Evolutionary conservation across 30 jellyfish, hydroid and myxozoan species (phyloP).

Genomic region (Pseudorhiza aurosa): DNA sequence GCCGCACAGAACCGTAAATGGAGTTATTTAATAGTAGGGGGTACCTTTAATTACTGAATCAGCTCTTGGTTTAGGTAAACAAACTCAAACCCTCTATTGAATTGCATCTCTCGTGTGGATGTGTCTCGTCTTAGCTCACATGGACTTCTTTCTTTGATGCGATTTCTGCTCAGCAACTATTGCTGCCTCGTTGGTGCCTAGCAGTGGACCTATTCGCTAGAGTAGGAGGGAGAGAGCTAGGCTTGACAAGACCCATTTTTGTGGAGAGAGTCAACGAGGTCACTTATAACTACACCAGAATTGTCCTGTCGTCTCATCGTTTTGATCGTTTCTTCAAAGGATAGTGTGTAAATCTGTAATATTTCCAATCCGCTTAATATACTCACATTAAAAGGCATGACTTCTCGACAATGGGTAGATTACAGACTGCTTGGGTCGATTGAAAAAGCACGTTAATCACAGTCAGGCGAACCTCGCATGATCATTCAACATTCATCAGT

Average conservation of each 20-base stretch:
- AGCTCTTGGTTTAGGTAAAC: conserved; percentile 7
- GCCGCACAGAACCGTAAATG: background rate
- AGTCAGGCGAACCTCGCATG: background rate
- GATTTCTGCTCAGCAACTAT: no score
- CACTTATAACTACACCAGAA: background rate
- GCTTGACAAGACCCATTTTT: no score
- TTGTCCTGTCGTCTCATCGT: background rate
- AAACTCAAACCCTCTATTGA: no score
- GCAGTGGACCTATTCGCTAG: no score
- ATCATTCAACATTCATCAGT: background rate
- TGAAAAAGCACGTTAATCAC: conserved; percentile 9
- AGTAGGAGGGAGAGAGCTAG: no score
- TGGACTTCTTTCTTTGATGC: no score
- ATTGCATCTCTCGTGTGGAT: no score
- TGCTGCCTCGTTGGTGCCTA: no score
- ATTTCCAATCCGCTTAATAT: background rate
- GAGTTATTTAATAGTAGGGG: background rate
- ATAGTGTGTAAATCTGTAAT: background rate
- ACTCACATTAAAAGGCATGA: background rate
- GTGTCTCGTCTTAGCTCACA: no score
- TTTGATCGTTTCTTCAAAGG: background rate
- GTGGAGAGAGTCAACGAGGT: no score
- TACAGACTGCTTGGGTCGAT: background rate
- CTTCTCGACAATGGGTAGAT: conserved; percentile 4
- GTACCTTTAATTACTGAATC: conserved; percentile 5